Percentiles rank a stretch among this genome's conserved stretches.
Evolutionary conservation across 1,140 invertebrate species (phyloP).

Genomic region (Drosophila sturtevanti): DNA sequence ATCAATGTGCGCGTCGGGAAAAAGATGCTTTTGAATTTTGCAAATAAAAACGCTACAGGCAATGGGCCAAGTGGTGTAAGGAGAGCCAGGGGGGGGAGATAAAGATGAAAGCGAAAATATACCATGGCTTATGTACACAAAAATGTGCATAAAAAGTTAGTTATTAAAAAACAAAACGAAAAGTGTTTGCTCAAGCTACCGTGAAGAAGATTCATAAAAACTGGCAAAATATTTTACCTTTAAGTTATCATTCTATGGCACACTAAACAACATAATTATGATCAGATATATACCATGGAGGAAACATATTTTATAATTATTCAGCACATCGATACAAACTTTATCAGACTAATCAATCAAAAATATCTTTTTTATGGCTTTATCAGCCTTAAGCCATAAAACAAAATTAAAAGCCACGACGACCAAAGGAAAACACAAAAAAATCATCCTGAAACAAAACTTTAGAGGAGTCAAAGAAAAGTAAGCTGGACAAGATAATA

Average conservation of each 20-base stretch:
- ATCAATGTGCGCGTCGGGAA: conserved; percentile 17
- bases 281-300: too few species aligned
- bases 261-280: neutral
- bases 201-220: neutral
- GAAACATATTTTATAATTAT: too few species aligned
- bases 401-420: too few species aligned
- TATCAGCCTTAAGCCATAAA: too few species aligned
- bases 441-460: too few species aligned
- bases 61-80: neutral
- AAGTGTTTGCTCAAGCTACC: neutral
- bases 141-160: neutral
- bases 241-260: neutral
- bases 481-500: too few species aligned
- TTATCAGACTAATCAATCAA: too few species aligned
- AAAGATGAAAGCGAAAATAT: conserved; percentile 4
- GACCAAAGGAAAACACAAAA: too few species aligned
- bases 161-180: neutral
- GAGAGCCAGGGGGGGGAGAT: neutral
- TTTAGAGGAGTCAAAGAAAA: too few species aligned
- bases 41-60: neutral
- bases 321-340: too few species aligned
- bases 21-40: conserved; percentile 4
- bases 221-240: neutral
- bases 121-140: neutral
- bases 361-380: too few species aligned